A percentile compares a stretch with the other conserved stretches of the same genome.
These are phyloP conservation scores for Gari tellinella DNA, from an alignment of 2,888 invertebrate species.

Conservation along the genomic window DNA sequence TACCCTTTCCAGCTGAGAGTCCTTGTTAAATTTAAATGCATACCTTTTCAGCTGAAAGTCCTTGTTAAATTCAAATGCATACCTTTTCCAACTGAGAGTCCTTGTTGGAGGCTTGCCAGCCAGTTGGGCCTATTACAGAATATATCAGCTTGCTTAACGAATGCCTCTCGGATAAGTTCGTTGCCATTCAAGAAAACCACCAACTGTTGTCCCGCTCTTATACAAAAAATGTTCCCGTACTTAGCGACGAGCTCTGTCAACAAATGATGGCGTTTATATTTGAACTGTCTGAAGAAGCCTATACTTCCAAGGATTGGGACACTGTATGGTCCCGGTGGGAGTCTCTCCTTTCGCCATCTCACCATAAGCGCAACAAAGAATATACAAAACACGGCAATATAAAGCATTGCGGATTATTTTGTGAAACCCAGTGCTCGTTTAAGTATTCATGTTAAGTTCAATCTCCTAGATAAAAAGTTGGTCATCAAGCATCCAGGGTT, in stretches of 20 bases:
- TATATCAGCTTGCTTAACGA: constrained; percentile 35
- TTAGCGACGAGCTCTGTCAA: constrained; percentile 23
- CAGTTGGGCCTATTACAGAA: constrained; percentile 53
- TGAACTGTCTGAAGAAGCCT: constrained; percentile 31
- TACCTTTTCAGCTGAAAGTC: too few relatives aligned
- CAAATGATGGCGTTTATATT: constrained; percentile 18
- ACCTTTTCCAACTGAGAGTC: constrained; percentile 39
- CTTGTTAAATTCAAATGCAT: too few relatives aligned
- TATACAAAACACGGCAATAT: too few relatives aligned
- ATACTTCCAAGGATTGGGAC: constrained; percentile 33
- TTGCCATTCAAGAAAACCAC: constrained; percentile 51
- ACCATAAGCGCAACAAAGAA: too few relatives aligned
- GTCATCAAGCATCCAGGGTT: too few relatives aligned
- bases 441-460: too few relatives aligned
- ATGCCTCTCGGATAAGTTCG: constrained; percentile 48
- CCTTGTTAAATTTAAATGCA: too few relatives aligned
- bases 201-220: constrained; percentile 41
- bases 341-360: neutral
- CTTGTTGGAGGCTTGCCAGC: constrained; percentile 31
- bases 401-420: too few relatives aligned
- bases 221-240: constrained; percentile 56
- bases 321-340: constrained; percentile 29
- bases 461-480: too few relatives aligned
- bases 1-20: too few relatives aligned
- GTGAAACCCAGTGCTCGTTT: too few relatives aligned